phyloP scores from a whole-genome alignment of 2,113 vertebrate genomes.

The Marmota flaviventris region DNA sequence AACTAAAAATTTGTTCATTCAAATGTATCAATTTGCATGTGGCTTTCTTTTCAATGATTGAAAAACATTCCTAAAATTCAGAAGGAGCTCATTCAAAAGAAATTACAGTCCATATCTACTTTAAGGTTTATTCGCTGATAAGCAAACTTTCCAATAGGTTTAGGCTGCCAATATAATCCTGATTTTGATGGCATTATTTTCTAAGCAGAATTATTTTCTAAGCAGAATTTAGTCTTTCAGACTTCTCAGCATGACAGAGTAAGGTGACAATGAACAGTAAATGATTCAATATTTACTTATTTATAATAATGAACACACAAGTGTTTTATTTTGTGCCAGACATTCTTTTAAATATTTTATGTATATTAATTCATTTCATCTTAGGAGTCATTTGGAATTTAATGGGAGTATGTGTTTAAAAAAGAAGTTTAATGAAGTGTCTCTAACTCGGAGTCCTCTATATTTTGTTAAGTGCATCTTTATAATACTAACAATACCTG shows the following conservation, averaged over 20 bases:
- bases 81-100: conserved; percentile 29
- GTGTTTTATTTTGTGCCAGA: neutral
- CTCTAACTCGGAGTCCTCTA: neutral
- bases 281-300: neutral
- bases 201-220: neutral
- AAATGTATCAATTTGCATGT: neutral
- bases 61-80: conserved; percentile 51
- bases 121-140: conserved; percentile 32
- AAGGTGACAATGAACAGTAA: neutral
- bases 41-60: conserved; percentile 11
- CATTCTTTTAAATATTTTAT: conserved; percentile 28
- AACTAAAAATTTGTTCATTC: conserved; percentile 45
- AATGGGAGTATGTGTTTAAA: conserved; percentile 25
- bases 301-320: neutral
- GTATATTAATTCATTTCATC: conserved; percentile 8
- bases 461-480: neutral
- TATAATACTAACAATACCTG: conserved; percentile 5
- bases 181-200: conserved; percentile 5
- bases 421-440: conserved; percentile 9
- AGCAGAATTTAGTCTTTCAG: neutral
- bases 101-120: neutral
- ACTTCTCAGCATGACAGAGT: neutral
- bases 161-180: conserved; percentile 1
- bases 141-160: neutral
- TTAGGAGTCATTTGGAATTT: neutral